These are phyloP conservation scores for Synergus gifuensis DNA, from an alignment of 2,888 invertebrate genomes.

Conservation along the genomic window DNA sequence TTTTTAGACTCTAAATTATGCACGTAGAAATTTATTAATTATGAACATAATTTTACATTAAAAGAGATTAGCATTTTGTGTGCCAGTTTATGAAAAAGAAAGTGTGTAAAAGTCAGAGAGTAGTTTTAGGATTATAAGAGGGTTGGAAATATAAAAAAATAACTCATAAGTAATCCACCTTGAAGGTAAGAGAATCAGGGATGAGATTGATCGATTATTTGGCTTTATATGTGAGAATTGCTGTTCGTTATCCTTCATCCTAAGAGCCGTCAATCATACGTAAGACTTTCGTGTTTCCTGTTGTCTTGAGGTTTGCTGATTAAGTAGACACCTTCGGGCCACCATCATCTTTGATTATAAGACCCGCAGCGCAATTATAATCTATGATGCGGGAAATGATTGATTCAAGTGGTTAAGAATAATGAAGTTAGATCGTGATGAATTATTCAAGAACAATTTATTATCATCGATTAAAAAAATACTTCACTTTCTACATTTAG, in stretches of 20 bases:
- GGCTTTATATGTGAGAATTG: neutral
- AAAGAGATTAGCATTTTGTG: neutral
- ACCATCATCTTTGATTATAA: conserved; percentile 31
- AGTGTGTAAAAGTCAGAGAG: neutral
- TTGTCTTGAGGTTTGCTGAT: conserved; percentile 25
- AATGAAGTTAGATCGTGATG: neutral
- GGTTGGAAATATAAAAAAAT: neutral
- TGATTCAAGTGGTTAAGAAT: conserved; percentile 5
- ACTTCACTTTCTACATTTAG: too few relatives aligned
- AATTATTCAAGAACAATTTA: neutral
- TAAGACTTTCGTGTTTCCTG: conserved; percentile 34
- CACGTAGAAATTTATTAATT: too few relatives aligned
- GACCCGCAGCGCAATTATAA: neutral
- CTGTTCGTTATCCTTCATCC: conserved; percentile 9
- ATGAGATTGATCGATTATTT: conserved; percentile 1
- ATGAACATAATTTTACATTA: too few relatives aligned
- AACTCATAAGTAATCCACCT: neutral
- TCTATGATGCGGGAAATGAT: neutral
- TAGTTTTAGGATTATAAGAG: neutral
- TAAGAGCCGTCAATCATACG: conserved; percentile 8
- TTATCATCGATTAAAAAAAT: too few relatives aligned
- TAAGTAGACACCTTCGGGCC: neutral
- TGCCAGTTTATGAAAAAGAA: neutral
- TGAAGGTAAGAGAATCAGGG: neutral
- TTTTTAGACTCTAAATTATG: too few relatives aligned